Conservation (phyloP, 1,140 invertebrate genomes). For the Macrostomum lignano region DNA sequence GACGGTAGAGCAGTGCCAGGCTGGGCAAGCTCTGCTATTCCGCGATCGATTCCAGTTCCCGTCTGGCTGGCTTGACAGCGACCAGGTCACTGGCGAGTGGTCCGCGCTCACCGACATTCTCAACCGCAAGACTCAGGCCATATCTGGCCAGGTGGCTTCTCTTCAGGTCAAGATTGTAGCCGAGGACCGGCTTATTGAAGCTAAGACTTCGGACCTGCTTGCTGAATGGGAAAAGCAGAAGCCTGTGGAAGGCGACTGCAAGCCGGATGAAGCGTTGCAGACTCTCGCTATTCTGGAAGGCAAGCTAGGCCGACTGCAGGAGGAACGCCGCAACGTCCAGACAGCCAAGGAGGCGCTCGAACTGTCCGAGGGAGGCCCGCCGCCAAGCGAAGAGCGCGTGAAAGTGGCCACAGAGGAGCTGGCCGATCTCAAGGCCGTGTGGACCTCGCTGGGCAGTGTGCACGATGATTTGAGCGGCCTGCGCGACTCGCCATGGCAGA, state of each 20-base stretch:
- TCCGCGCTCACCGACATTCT: conserved; percentile 95
- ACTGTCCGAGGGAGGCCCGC: conserved; percentile 42
- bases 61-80: conserved; percentile 75
- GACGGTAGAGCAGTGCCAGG: conserved; percentile 29
- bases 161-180: conserved; percentile 97
- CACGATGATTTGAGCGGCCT: conserved; percentile 92
- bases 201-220: conserved; percentile 62
- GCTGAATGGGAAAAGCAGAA: conserved; percentile 84
- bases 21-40: conserved; percentile 41
- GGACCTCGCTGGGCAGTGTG: conserved; percentile 72
- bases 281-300: conserved; percentile 67
- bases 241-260: conserved; percentile 51
- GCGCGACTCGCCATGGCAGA: conserved; percentile 86
- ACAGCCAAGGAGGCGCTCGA: conserved; percentile 94
- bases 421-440: conserved; percentile 39
- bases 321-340: conserved; percentile 82
- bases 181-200: conserved; percentile 87
- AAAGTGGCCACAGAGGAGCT: conserved; percentile 77
- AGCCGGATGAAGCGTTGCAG: conserved; percentile 70
- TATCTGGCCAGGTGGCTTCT: conserved; percentile 54
- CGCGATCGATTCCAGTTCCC: conserved; percentile 90
- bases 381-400: conserved; percentile 51
- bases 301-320: conserved; percentile 69
- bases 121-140: conserved; percentile 78
- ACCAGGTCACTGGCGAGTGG: conserved; percentile 98